These are phyloP conservation scores for Camponotus floridanus DNA, from an alignment of 1,140 invertebrate species.

Conservation along the genomic window DNA sequence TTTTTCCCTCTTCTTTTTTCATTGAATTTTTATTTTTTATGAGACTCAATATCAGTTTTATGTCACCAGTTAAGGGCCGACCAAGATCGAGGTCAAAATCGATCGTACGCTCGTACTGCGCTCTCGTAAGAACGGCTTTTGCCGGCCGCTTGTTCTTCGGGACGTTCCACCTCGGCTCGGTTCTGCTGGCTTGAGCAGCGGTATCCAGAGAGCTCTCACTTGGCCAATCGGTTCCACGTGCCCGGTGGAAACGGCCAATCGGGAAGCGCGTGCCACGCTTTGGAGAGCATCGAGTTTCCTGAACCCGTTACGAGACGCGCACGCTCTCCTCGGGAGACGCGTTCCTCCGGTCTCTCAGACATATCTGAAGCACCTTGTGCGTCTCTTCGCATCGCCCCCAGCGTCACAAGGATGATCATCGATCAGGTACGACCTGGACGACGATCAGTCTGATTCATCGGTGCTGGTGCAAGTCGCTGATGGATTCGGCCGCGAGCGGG, in stretches of 20 bases:
- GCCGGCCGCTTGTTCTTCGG: slow-evolving; percentile 62
- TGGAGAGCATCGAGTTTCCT: slow-evolving; percentile 76
- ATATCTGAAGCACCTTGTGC: background rate
- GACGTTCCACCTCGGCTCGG: slow-evolving; percentile 37
- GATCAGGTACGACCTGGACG: slow-evolving; percentile 60
- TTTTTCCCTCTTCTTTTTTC: too few relatives aligned
- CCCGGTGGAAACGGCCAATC: slow-evolving; percentile 81
- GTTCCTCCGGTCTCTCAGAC: slow-evolving; percentile 54
- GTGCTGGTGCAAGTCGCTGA: slow-evolving; percentile 9
- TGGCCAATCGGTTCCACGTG: slow-evolving; percentile 77
- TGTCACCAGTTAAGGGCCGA: slow-evolving; percentile 39
- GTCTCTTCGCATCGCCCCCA: slow-evolving; percentile 3
- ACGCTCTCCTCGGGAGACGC: slow-evolving; percentile 8
- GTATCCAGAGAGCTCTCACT: slow-evolving; percentile 51
- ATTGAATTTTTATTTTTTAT: too few relatives aligned
- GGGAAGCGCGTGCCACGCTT: slow-evolving; percentile 70
- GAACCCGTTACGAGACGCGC: slow-evolving; percentile 65
- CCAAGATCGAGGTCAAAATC: slow-evolving; percentile 52
- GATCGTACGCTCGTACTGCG: slow-evolving; percentile 7
- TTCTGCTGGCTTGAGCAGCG: slow-evolving; percentile 64
- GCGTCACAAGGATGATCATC: slow-evolving; percentile 65
- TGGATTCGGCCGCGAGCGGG: slow-evolving; percentile 11
- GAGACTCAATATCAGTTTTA: too few relatives aligned
- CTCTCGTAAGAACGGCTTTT: slow-evolving; percentile 16
- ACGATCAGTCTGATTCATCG: background rate